phyloP scores from a whole-genome alignment of 2,797 vertebrate species.

The Platalea minor region DNA sequence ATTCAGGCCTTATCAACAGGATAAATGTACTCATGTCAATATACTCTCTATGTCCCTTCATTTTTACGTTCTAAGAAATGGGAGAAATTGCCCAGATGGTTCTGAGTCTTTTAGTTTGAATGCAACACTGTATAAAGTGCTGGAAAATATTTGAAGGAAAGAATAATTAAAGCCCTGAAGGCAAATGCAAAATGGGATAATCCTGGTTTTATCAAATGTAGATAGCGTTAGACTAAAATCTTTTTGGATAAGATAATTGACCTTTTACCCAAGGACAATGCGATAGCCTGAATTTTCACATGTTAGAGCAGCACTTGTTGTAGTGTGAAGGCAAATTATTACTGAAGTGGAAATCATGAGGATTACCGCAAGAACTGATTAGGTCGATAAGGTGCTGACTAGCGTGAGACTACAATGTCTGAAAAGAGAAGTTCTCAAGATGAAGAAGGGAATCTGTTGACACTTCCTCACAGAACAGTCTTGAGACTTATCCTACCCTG shows the following conservation, averaged over 20 bases:
- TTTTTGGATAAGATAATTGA: not conserved
- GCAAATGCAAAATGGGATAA: not conserved
- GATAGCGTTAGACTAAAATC: not conserved
- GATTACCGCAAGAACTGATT: not conserved
- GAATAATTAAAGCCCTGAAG: not conserved
- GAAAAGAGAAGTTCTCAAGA: not conserved
- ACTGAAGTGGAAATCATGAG: not conserved
- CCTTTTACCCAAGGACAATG: not conserved
- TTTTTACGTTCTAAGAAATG: not conserved
- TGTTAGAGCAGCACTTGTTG: not conserved
- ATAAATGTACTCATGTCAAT: not conserved
- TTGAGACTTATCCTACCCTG: not conserved
- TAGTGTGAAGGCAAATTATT: not conserved
- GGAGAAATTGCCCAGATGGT: not conserved
- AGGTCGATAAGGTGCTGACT: not conserved
- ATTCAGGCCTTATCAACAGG: not conserved
- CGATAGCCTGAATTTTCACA: not conserved
- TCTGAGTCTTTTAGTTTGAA: not conserved
- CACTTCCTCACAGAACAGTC: not conserved
- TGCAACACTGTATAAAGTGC: not conserved
- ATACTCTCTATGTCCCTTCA: not conserved
- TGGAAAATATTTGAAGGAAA: not conserved
- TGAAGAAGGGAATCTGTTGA: not conserved
- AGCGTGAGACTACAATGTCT: not conserved
- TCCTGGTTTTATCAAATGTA: not conserved